Base-by-base conservation (phyloP, 2,888 invertebrate species). In the Zygogramma bicolorata region DNA sequence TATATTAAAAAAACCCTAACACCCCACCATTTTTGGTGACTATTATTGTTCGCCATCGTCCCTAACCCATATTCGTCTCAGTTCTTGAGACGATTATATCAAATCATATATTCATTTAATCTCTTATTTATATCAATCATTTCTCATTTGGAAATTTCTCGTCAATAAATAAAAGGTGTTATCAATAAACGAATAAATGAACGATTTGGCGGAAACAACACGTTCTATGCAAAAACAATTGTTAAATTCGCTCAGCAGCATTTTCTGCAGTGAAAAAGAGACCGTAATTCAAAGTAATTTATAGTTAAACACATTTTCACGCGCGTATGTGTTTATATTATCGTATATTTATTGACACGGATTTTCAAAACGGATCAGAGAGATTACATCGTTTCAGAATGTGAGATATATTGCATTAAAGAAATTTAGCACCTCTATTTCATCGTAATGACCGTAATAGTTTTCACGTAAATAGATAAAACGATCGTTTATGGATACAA, bases 301-400 rank as follows among this genome's bases (percentile, higher is more conserved):
- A 65, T 72, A 42, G 60, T 40, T 38, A 68, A 53, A 31, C 68
- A 60, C 31, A 53, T 71, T 71, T 68, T 68, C 65, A 53, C 27
- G 61, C 38, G 66, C 62, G 69, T 69, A 66, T 42, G 58, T 69
- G 65, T 69, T 42, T 69, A 62, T 62, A 67, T 71, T 67, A 71
- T 71, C 66, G 67, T 53, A 49, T 61, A 46, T 69, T 61, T 73
- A 73, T 73, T 69, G 73, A 66, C 69, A 66, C 57, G 53, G 73
- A 69, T 68, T 65, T 73, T 73, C 66, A 53, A 62, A 73, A 73
- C 69, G 69, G 65, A 69, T 69, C 58, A 34, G 65, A 73, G 61
- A 62, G 73, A 73, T 73, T 69, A 73, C 62, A 73, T 58, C 69
- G 66, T 31, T 69, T 73, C 66, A 62, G 69, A 73, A 69, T 57